These are phyloP conservation scores for Uropetala carovei DNA, from an alignment of 2,888 invertebrate genomes.

Conservation along the genomic window DNA sequence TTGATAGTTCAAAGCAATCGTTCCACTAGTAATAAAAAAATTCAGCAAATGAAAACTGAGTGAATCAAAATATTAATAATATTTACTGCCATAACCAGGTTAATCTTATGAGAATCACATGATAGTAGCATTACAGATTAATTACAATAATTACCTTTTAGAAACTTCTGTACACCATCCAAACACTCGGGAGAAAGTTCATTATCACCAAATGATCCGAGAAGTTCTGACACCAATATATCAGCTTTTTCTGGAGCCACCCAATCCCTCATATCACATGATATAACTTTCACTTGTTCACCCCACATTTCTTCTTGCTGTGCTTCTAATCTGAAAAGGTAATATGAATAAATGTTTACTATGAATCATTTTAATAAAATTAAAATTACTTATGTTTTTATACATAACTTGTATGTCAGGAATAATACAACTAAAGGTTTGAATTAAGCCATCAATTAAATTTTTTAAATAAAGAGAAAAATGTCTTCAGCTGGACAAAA, in stretches of 20 bases:
- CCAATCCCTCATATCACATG: slow-evolving; percentile 92
- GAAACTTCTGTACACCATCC: slow-evolving; percentile 92
- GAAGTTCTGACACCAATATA: slow-evolving; percentile 95
- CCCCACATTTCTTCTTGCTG: slow-evolving; percentile 88
- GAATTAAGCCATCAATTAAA: not conserved
- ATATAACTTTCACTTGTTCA: slow-evolving; percentile 85
- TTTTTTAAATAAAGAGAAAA: too few species aligned
- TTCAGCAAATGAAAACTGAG: not conserved
- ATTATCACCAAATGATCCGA: slow-evolving; percentile 99
- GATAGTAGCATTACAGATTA: not conserved
- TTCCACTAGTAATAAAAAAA: too few species aligned
- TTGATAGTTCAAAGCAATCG: too few species aligned
- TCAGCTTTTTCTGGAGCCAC: slow-evolving; percentile 92
- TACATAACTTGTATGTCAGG: not conserved
- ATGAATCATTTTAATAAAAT: not conserved
- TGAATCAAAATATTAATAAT: not conserved
- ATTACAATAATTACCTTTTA: slow-evolving; percentile 78
- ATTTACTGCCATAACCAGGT: not conserved
- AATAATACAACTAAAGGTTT: not conserved
- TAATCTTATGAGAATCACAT: not conserved
- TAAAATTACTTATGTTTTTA: not conserved
- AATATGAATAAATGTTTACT: slow-evolving; percentile 28
- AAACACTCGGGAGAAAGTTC: slow-evolving; percentile 99
- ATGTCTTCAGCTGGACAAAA: too few species aligned
- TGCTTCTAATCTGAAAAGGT: slow-evolving; percentile 78